Evolutionary conservation across 2,113 vertebrate species (phyloP), one percentile per base, ranked within the genome.

Genomic region (Anolis carolinensis): DNA sequence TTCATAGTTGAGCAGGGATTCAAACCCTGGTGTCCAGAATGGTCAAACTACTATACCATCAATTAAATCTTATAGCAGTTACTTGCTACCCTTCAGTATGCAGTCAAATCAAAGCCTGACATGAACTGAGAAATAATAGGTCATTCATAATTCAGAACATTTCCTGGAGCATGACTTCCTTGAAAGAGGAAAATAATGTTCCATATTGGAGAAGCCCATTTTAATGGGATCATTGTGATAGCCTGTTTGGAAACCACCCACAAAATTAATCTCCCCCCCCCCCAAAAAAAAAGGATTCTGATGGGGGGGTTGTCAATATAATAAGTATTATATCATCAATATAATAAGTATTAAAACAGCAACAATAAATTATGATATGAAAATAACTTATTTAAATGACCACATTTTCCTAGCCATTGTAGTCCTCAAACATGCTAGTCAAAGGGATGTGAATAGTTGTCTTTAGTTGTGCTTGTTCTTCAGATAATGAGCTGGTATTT

Each of bases 221-320:
- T 52, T 52, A n/a, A 59, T 7, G 9, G 16, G 30, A 32, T 21
- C 21, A n/a, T 10, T n/a, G n/a, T 48, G 30, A 78, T 78, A 55
- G n/a, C 25, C 10, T 75, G 36, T 48, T 48, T 75, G 39, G 8
- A 75, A 21, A 5, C 0, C 0, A 0, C 30, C 3, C 20, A 1
- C 6, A 50, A 55, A 71, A 89, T 87, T 79, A 21, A 82, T 7
- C 59, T 63, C 78, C 80, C 23, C 16, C 34, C 32, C 32, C 7
- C 18, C 27, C 5, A 70, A 52, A 27, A n/a, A n/a, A n/a, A n/a
- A n/a, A n/a, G n/a, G n/a, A n/a, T n/a, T n/a, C n/a, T n/a, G n/a
- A n/a, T n/a, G n/a, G n/a, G n/a, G n/a, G n/a, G n/a, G n/a, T n/a
- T n/a, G n/a, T n/a, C n/a, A n/a, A n/a, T n/a, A n/a, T n/a, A n/a